Percentiles rank a stretch among this genome's conserved stretches.
Evolutionary conservation across 1,140 invertebrate species (phyloP).

Genomic region (Sipha flava): DNA sequence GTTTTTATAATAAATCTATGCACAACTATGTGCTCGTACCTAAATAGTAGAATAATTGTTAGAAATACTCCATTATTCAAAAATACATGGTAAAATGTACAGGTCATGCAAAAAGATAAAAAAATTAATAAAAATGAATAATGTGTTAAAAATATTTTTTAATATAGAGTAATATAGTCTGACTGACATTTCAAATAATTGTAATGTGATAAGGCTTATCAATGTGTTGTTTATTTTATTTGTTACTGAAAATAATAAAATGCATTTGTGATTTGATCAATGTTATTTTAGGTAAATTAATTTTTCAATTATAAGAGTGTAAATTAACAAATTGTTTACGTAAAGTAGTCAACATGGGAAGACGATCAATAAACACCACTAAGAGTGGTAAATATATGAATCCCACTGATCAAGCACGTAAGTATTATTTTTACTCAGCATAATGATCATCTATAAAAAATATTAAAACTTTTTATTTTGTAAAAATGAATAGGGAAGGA

Average conservation of each 20-base stretch:
- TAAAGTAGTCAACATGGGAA: slow-evolving; percentile 63
- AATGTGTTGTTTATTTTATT: not conserved
- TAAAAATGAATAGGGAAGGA: slow-evolving; percentile 71
- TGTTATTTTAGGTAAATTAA: not conserved
- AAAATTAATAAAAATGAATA: no score
- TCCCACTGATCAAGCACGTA: slow-evolving; percentile 95
- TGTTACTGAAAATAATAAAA: not conserved
- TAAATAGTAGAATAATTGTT: no score
- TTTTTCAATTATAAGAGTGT: not conserved
- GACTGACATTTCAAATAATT: no score
- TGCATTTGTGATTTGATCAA: not conserved
- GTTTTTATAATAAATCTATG: no score
- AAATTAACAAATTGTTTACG: not conserved
- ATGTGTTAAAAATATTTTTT: no score
- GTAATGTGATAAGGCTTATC: not conserved
- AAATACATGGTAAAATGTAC: no score
- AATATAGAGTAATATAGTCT: no score
- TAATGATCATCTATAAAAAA: not conserved
- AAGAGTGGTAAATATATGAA: slow-evolving; percentile 99
- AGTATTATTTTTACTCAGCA: slow-evolving; percentile 47
- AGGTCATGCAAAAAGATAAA: no score
- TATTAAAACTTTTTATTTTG: not conserved
- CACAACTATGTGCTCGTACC: no score
- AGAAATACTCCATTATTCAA: no score
- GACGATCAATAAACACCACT: slow-evolving; percentile 93